Base-by-base conservation (phyloP, 1,140 invertebrate species). In the Magallana ariakensis region DNA sequence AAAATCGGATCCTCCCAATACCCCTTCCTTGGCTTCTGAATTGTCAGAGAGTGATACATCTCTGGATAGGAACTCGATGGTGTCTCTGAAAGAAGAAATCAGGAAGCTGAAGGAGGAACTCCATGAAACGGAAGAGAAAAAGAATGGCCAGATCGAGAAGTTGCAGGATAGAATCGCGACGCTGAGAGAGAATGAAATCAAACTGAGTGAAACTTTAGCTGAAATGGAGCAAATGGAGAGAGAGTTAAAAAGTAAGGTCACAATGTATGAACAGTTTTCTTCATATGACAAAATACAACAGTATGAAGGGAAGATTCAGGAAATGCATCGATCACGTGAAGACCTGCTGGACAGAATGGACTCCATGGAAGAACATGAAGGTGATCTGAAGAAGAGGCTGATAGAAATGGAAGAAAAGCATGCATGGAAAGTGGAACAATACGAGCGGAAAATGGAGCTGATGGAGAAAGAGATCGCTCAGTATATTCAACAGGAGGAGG, bases 311-410 rank as follows among this genome's bases (percentile, higher is more conserved):
- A 92, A 91, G 66, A 91, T 93, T 16, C 84, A 89, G 80, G 91
- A 92, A 82, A 88, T 94, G 62, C 87, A 88, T 55, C 89, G 86
- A n/a, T 92, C 92, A 57, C 91, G 93, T 66, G 92, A 92, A 83
- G 87, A 91, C 62, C 89, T 94, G 80, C 80, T 92, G 81, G 90
- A 93, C 46, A 89, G 90, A 80, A 81, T 93, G 33, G 91, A 92
- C 80, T 91, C 90, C 22, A 88, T 93, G 90, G 92, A 92, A 82
- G 90, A 92, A 60, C 89, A 91, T 88, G 92, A 92, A 84, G 89
- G 89, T 81, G 87, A 91, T 81, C 85, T 94, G 58, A 92, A 92
- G 87, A 87, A 91, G 87, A 88, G 89, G 60, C 86, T 93, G 66
- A 89, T 87, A 80, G 87, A 90, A 60, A 92, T 90, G 58, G 92